Percentiles rank a stretch among this genome's conserved stretches.
Evolutionary conservation across 2,888 invertebrate genomes (phyloP).

Genomic region (Pardosa pseudoannulata): DNA sequence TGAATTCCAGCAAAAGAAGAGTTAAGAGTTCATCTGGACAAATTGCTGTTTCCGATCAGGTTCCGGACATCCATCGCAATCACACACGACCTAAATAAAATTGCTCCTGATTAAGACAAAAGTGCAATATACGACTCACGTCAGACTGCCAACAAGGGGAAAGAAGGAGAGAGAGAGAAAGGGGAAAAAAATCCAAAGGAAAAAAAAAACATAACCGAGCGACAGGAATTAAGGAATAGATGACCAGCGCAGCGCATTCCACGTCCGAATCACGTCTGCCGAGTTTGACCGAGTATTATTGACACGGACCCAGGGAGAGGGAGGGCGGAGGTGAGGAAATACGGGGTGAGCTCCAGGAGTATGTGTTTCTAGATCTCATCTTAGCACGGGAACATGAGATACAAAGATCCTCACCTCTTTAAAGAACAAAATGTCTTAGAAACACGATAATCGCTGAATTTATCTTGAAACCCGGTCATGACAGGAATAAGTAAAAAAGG

Average conservation of each 20-base stretch:
- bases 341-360: slow-evolving; percentile 19
- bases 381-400: slow-evolving; percentile 24
- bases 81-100: slow-evolving; percentile 69
- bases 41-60: slow-evolving; percentile 63
- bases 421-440: slow-evolving; percentile 54
- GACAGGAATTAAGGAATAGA: slow-evolving; percentile 13
- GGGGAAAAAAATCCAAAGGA: neutral
- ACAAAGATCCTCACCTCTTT: slow-evolving; percentile 46
- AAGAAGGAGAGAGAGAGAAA: neutral
- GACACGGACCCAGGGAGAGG: slow-evolving; percentile 29
- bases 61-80: slow-evolving; percentile 60
- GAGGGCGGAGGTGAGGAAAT: neutral
- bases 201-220: neutral
- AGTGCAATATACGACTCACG: slow-evolving; percentile 69
- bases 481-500: slow-evolving; percentile 49
- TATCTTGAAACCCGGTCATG: slow-evolving; percentile 64
- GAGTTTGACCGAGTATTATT: slow-evolving; percentile 64
- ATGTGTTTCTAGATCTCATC: slow-evolving; percentile 56
- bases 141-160: slow-evolving; percentile 28
- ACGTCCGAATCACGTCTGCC: slow-evolving; percentile 15
- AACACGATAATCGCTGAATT: slow-evolving; percentile 68
- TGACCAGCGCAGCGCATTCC: neutral
- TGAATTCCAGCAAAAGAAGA: neutral
- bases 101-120: slow-evolving; percentile 69
- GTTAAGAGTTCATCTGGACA: slow-evolving; percentile 2